phyloP scores from a whole-genome alignment of 2,888 invertebrate species.

The Germaria angustata region DNA sequence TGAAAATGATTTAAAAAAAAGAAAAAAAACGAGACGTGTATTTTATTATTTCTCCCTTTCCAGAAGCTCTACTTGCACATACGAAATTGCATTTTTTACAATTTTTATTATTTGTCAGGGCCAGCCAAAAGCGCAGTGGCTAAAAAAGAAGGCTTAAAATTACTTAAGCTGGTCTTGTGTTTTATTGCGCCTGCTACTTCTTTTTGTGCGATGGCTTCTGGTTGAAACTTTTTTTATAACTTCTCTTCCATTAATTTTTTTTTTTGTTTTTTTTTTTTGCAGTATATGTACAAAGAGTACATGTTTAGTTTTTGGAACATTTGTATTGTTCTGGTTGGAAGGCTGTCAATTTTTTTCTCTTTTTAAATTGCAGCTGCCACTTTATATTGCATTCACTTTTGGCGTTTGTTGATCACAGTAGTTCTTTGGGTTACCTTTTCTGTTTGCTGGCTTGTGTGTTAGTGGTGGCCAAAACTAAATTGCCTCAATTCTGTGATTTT shows the following conservation, averaged over 20 bases:
- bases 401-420: slow-evolving; percentile 60
- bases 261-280: slow-evolving; percentile 47
- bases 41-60: slow-evolving; percentile 9
- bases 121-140: slow-evolving; percentile 35
- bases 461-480: slow-evolving; percentile 48
- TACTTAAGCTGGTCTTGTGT: slow-evolving; percentile 40
- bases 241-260: slow-evolving; percentile 22
- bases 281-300: slow-evolving; percentile 11
- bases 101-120: slow-evolving; percentile 24
- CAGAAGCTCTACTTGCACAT: not conserved
- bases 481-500: slow-evolving; percentile 62
- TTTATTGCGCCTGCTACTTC: slow-evolving; percentile 55
- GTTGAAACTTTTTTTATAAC: slow-evolving; percentile 43
- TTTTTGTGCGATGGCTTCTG: slow-evolving; percentile 55
- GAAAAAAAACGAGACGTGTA: not conserved
- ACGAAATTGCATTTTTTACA: slow-evolving; percentile 41
- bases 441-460: slow-evolving; percentile 3
- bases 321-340: slow-evolving; percentile 59
- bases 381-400: slow-evolving; percentile 68
- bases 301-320: slow-evolving; percentile 43
- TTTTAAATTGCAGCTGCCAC: slow-evolving; percentile 75
- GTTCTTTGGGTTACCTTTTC: slow-evolving; percentile 37
- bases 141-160: slow-evolving; percentile 35
- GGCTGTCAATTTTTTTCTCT: slow-evolving; percentile 59
- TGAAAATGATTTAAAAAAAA: slow-evolving; percentile 2